Base-by-base conservation (phyloP, 2,888 invertebrate genomes). In the Ennomos quercinarius region DNA sequence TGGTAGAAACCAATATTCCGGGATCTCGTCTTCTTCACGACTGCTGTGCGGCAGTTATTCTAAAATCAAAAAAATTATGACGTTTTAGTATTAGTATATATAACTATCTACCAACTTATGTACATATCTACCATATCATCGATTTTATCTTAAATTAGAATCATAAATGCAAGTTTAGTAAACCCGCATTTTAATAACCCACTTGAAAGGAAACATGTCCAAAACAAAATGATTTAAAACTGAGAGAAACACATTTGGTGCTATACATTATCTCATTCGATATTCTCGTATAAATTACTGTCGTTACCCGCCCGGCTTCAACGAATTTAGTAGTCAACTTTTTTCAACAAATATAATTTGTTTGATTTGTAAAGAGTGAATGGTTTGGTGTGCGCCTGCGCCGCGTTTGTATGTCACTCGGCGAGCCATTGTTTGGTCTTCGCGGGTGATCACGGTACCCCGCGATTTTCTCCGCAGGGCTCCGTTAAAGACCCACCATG, bases 301-400 rank as follows among this genome's bases (percentile, higher is more conserved):
- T 54, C 58, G 46, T 57, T 63, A 68, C 57, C 61, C 64, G 57
- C 62, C 63, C 61, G 58, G 57, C 45, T 44, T 78, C 81, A 49
- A 44, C 78, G 76, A 80, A 78, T 77, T 79, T 78, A 78, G 78
- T 80, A 83, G 82, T 84, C 79, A 80, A 78, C 74, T 83, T 86
- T 84, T 86, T 88, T 81, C 78, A 80, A 85, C 81, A 87, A 87
- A 88, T 87, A 89, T 87, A 91, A 91, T 91, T 89, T 90, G 89
- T 90, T 88, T 90, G 89, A 89, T 89, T 91, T 91, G 87, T 89
- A 87, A 84, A 84, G 89, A 86, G 79, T 84, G 86, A 88, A 89
- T 87, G 76, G 84, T 55, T 73, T 74, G 70, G 67, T 67, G 81
- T 80, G 78, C 78, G 81, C 76, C 77, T 82, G 83, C 82, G 78